Evolutionary conservation across 2,113 vertebrate species (phyloP), one percentile per base, ranked within the genome.

Genomic region (Ardeotis arabs): DNA sequence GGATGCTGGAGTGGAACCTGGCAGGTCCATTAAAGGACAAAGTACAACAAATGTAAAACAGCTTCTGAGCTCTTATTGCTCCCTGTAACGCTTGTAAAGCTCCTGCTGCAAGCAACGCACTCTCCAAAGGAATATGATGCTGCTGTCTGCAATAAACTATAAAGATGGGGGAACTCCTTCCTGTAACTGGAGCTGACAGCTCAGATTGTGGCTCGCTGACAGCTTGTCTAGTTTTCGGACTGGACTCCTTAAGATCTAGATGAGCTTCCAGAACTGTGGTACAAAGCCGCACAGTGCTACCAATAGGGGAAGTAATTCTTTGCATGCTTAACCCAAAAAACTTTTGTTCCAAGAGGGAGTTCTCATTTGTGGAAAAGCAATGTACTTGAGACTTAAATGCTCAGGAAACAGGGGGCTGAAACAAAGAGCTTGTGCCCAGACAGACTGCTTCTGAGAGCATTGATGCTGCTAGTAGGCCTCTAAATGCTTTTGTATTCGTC

Each of bases 21-120:
- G 84, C 94, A 95, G 95, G 94, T 96, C 94, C 77, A 94, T 96
- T 96, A 91, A 93, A 95, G 96, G 94, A 95, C 91, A 96, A 66
- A 95, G 84, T 80, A 89, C 95, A 95, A 87, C 89, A 96, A 91
- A 93, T 91, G 78, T 94, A 85, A 89, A 96, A 89, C 89, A 89
- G 93, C 91, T 93, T 55, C 76, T 78, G 90, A 72, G 90, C 84
- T 90, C 79, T 87, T 82, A 82, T 4, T 92, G 90, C 91, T 96
- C 89, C 82, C 81, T 64, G 52, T 96, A 89, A 93, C 5, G 66
- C 89, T 95, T 96, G 92, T 96, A 91, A 96, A 96, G 94, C 94
- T 93, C 79, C 93, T 94, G 95, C 96, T 96, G 94, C 89, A 87
- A 95, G 96, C 96, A 82, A 14, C 25, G 0, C 9, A 0, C 67